Evolutionary conservation across 2,797 vertebrate genomes (phyloP).

Genomic region (Okamejei kenojei): DNA sequence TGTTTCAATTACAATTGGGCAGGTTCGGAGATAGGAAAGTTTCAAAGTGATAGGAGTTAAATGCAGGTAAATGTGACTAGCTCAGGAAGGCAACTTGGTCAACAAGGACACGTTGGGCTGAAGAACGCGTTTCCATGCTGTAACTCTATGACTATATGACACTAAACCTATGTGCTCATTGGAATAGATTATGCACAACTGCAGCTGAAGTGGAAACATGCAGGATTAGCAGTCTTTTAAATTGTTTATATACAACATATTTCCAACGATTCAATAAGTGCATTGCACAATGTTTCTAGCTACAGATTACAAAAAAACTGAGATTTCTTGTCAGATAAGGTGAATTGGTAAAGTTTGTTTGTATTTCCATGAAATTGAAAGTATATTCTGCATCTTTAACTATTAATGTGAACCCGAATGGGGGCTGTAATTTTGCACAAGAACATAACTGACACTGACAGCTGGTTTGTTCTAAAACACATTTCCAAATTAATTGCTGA

Average conservation of each 20-base stretch:
- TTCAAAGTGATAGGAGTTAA: too few species aligned
- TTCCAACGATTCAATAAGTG: neutral
- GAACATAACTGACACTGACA: neutral
- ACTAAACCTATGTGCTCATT: neutral
- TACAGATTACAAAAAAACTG: neutral
- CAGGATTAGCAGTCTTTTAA: neutral
- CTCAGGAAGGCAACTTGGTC: too few species aligned
- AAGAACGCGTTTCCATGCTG: too few species aligned
- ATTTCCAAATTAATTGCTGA: neutral
- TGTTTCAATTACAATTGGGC: too few species aligned
- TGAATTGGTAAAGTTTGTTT: neutral
- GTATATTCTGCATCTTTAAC: neutral
- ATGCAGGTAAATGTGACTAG: too few species aligned
- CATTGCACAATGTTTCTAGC: neutral
- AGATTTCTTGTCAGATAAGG: neutral
- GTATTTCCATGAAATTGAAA: neutral
- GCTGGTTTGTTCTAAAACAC: neutral
- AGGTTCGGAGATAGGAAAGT: too few species aligned
- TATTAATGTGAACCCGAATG: neutral
- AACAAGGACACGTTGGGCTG: too few species aligned
- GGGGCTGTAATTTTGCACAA: neutral
- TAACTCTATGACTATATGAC: too few species aligned
- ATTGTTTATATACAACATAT: neutral
- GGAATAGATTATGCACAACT: neutral
- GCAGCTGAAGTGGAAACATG: neutral